These are phyloP conservation scores for Eutolmus rufibarbis DNA, from an alignment of 2,888 invertebrate genomes.

Conservation along the genomic window DNA sequence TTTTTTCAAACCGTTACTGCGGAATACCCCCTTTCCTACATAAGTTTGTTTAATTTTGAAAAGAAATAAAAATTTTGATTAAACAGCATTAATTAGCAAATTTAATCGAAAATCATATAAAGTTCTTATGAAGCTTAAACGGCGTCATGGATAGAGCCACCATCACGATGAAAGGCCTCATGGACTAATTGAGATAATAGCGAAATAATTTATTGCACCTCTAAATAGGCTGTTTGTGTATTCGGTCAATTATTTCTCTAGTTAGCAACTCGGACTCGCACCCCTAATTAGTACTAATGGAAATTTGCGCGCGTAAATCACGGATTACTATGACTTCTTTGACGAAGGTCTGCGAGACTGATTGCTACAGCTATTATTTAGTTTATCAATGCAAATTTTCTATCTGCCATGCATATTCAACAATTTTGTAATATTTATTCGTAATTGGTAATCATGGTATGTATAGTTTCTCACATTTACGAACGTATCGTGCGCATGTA, in stretches of 20 bases:
- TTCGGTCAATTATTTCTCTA: not conserved
- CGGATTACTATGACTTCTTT: not conserved
- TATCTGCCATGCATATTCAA: not conserved
- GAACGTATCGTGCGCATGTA: not conserved
- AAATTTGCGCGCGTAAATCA: slow-evolving; percentile 5
- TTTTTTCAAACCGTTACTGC: too few species aligned
- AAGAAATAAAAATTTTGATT: not conserved
- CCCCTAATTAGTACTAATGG: slow-evolving; percentile 1
- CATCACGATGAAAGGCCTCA: not conserved
- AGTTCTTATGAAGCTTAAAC: not conserved
- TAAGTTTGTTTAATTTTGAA: not conserved
- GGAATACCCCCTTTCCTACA: too few species aligned
- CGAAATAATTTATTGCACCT: not conserved
- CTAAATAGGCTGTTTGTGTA: not conserved
- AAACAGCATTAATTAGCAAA: not conserved
- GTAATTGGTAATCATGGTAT: not conserved
- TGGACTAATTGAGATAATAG: not conserved
- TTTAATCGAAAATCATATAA: not conserved
- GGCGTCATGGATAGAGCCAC: not conserved
- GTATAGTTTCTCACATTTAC: not conserved
- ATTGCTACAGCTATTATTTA: not conserved
- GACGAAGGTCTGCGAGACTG: not conserved
- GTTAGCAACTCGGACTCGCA: not conserved
- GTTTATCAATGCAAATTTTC: not conserved
- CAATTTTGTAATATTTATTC: not conserved